These are phyloP conservation scores for Mugil cephalus DNA, from an alignment of 2,113 vertebrate genomes.

Conservation along the genomic window DNA sequence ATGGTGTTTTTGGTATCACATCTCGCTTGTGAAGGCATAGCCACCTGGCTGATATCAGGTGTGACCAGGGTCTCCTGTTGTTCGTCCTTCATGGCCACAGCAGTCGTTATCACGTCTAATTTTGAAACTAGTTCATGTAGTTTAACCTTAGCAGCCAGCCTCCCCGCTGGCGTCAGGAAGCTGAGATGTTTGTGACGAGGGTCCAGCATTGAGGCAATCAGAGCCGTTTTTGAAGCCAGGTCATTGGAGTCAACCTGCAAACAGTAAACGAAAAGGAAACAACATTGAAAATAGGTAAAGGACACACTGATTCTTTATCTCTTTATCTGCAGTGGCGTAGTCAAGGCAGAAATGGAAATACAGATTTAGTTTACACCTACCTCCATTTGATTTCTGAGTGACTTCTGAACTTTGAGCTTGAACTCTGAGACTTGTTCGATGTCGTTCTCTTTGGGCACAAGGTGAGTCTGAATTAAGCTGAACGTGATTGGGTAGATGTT, in stretches of 20 bases:
- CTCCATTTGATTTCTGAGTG: conserved; percentile 70
- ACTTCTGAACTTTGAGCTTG: conserved; percentile 69
- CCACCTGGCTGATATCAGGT: conserved; percentile 50
- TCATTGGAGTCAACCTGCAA: conserved; percentile 64
- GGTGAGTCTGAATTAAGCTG: conserved; percentile 73
- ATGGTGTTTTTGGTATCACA: conserved; percentile 72
- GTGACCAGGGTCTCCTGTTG: conserved; percentile 63
- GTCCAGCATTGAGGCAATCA: conserved; percentile 73
- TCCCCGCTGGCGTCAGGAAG: conserved; percentile 64
- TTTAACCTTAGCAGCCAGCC: conserved; percentile 72
- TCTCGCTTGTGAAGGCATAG: conserved; percentile 47
- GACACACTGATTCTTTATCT: neutral
- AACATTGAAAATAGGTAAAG: neutral
- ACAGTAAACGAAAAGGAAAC: neutral
- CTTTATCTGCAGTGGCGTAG: neutral
- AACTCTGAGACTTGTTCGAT: conserved; percentile 70
- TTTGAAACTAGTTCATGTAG: conserved; percentile 72
- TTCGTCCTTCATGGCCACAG: conserved; percentile 56
- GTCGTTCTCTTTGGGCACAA: conserved; percentile 63
- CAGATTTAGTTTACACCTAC: conserved; percentile 31
- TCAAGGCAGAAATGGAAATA: neutral
- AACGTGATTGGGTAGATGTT: conserved; percentile 78
- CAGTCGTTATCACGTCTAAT: conserved; percentile 38
- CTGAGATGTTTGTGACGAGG: conserved; percentile 78
- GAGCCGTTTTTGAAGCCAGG: conserved; percentile 68